Base-by-base conservation (phyloP, 2,888 invertebrate genomes). In the Furcula furcula region DNA sequence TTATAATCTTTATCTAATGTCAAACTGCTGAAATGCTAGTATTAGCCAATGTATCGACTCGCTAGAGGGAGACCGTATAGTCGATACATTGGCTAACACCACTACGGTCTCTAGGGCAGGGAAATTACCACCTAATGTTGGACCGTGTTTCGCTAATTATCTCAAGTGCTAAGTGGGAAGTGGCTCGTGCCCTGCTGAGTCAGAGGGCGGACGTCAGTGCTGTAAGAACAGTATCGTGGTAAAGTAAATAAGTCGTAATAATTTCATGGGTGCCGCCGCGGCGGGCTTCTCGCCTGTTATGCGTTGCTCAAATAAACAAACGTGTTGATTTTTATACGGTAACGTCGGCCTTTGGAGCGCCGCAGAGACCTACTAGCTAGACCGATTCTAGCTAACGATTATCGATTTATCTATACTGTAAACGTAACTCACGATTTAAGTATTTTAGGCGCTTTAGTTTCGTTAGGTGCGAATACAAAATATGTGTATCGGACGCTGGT, bases 241-340 rank as follows among this genome's bases (percentile, higher is more conserved):
- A 77, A 78, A 81, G 80, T 83, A 83, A 84, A 84, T 84, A 83
- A 80, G 72, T 82, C 81, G 83, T 85, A 83, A 85, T 83, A 82
- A 77, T 84, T 83, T 77, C 77, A 80, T 80, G 75, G 75, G 80
- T 79, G 79, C 79, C 78, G 78, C 76, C 67, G 73, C 58, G 74
- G 72, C 76, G 76, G 72, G 77, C 72, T 70, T 62, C 67, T 69
- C 74, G 72, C 66, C 70, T 73, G 76, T 74, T 76, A 77, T 77
- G 71, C 71, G 76, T 74, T 63, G 66, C 69, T 73, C 76, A 80
- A 82, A 84, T 85, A 85, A 87, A 86, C 82, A 84, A 72, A 76
- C 47, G 71, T 80, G 83, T 76, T 79, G 79, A 79, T 81, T 85
- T 84, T 84, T 84, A 84, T 82, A 81, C 76, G 76, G 76, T 78